A percentile compares a stretch with the other conserved stretches of the same genome.
Conservation (phyloP, 2,888 invertebrate genomes). For the Nomada fabriciana region DNA sequence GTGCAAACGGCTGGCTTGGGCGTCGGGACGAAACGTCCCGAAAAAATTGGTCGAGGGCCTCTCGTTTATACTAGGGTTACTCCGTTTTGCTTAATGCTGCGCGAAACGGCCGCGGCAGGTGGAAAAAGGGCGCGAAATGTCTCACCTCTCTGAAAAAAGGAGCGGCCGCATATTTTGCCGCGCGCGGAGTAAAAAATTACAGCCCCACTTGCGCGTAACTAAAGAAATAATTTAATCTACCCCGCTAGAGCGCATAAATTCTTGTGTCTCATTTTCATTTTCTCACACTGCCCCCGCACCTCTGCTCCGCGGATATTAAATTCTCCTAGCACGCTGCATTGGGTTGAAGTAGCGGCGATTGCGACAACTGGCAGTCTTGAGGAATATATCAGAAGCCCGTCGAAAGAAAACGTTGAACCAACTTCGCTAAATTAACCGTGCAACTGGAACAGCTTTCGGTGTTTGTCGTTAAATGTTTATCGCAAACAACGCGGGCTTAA, state of each 20-base stretch:
- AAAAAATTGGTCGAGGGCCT: background rate
- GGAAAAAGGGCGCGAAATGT: background rate
- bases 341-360: background rate
- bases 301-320: constrained; percentile 4
- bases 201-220: background rate
- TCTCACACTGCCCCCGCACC: background rate
- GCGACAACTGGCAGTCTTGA: background rate
- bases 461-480: constrained; percentile 3
- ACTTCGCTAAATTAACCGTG: background rate
- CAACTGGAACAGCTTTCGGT: background rate
- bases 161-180: background rate
- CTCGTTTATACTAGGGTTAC: background rate
- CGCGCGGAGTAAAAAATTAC: background rate
- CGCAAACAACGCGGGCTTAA: background rate
- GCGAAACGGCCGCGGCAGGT: background rate
- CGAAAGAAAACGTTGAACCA: background rate
- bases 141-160: too few species aligned
- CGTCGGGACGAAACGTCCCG: background rate
- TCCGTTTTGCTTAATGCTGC: background rate
- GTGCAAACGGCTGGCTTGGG: background rate
- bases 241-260: constrained; percentile 18
- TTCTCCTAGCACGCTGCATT: background rate
- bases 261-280: constrained; percentile 17
- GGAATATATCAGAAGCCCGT: background rate
- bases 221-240: constrained; percentile 32